A percentile compares a stretch with the other conserved stretches of the same genome.
Evolutionary conservation across 64 coral and sea anemone genomes (phyloP).

Genomic region (Pocillopora damicornis): DNA sequence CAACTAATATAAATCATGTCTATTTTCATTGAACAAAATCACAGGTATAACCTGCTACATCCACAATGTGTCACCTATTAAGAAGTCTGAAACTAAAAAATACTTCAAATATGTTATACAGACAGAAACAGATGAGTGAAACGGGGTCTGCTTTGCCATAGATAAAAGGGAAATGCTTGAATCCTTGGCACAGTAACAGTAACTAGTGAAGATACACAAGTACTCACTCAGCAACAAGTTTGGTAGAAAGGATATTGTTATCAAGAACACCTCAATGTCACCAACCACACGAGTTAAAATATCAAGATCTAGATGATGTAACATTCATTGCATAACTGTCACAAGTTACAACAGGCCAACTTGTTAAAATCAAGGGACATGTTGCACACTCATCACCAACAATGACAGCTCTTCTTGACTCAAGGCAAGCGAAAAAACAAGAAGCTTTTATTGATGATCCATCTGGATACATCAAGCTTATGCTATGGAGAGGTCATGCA

Average conservation of each 20-base stretch:
- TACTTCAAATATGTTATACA: conserved; percentile 73
- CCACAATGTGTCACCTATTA: conserved; percentile 69
- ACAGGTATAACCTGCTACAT: conserved; percentile 63
- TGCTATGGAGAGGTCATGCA: conserved; percentile 32
- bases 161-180: conserved; percentile 63
- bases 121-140: conserved; percentile 51
- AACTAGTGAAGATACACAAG: conserved; percentile 56
- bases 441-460: conserved; percentile 44
- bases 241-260: conserved; percentile 36
- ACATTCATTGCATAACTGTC: conserved; percentile 18
- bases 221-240: conserved; percentile 32
- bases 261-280: conserved; percentile 37
- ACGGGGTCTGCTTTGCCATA: conserved; percentile 62
- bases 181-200: conserved; percentile 37
- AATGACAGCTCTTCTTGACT: conserved; percentile 32
- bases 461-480: conserved; percentile 47
- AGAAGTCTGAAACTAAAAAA: conserved; percentile 35
- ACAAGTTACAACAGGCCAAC: conserved; percentile 28
- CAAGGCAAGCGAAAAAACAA: conserved; percentile 32
- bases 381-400: conserved; percentile 16
- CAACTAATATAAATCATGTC: no score
- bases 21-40: no score
- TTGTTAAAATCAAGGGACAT: conserved; percentile 40
- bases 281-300: background rate
- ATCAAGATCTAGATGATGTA: conserved; percentile 28